phyloP scores from a whole-genome alignment of 2,797 vertebrate species.

The Gadopsis bispinosus region DNA sequence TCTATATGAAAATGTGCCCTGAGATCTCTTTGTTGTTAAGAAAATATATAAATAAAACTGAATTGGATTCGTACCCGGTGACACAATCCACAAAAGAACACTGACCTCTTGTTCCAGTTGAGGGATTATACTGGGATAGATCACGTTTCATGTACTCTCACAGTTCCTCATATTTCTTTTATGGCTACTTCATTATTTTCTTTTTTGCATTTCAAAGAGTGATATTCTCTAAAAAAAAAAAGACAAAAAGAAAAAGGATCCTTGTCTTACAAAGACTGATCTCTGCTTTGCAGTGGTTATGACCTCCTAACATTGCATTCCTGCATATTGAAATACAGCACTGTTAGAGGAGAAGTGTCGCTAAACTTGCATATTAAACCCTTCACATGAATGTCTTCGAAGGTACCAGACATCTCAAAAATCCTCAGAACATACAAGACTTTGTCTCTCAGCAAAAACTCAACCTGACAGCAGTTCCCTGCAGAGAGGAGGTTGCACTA shows the following conservation, averaged over 20 bases:
- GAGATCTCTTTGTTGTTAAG: no score
- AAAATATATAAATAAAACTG: no score
- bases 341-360: slow-evolving; percentile 23
- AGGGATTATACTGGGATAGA: slow-evolving; percentile 15
- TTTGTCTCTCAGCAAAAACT: slow-evolving; percentile 26
- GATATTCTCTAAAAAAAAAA: slow-evolving; percentile 2
- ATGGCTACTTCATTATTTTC: slow-evolving; percentile 12
- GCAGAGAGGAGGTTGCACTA: slow-evolving; percentile 21
- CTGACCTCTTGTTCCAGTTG: slow-evolving; percentile 32
- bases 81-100: slow-evolving; percentile 33
- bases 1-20: no score
- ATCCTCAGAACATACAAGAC: slow-evolving; percentile 11
- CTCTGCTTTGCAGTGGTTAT: slow-evolving; percentile 27
- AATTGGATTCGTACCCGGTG: neutral
- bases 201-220: slow-evolving; percentile 4
- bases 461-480: slow-evolving; percentile 43
- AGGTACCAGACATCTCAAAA: slow-evolving; percentile 25
- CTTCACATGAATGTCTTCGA: slow-evolving; percentile 1
- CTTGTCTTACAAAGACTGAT: slow-evolving; percentile 12
- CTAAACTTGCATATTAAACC: slow-evolving; percentile 28
- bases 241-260: neutral
- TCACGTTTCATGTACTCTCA: slow-evolving; percentile 29
- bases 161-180: slow-evolving; percentile 6
- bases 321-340: slow-evolving; percentile 15
- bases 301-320: neutral